phyloP scores from a whole-genome alignment of 2,113 vertebrate genomes.

The Pomatostomus ruficeps region DNA sequence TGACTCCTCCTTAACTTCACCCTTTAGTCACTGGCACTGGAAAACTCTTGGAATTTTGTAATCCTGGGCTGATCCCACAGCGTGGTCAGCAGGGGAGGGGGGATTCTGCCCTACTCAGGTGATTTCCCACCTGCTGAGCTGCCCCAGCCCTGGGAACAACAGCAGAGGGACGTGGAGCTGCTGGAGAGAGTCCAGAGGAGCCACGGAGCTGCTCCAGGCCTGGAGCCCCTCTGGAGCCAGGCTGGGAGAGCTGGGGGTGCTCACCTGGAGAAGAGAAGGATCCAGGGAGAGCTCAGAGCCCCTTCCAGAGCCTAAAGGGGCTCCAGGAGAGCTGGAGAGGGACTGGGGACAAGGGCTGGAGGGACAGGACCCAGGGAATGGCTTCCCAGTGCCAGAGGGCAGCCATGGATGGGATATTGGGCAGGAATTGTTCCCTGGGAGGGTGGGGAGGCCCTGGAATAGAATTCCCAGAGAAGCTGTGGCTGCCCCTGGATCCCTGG shows the following conservation, averaged over 20 bases:
- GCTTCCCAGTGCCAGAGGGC: background rate
- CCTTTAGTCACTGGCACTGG: background rate
- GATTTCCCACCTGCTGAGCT: background rate
- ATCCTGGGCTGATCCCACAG: background rate
- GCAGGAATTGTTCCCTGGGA: background rate
- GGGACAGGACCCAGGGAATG: background rate
- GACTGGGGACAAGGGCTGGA: background rate
- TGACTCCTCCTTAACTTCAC: background rate
- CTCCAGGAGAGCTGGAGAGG: background rate
- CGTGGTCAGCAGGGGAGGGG: background rate
- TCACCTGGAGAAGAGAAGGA: background rate
- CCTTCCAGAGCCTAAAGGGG: background rate
- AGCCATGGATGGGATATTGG: background rate
- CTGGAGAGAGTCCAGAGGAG: background rate
- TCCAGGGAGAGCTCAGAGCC: background rate
- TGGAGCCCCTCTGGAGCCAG: background rate
- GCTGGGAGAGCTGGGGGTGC: background rate
- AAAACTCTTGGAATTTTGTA: background rate
- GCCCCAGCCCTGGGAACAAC: background rate
- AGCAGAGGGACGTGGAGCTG: background rate
- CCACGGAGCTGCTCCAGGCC: accelerated
- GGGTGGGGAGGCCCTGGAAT: background rate
- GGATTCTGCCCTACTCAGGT: background rate
- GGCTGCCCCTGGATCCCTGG: background rate
- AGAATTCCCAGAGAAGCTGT: background rate